Evolutionary conservation across 2,888 invertebrate species (phyloP), one percentile per base, ranked within the genome.

Genomic region (Drosophila lutescens): DNA sequence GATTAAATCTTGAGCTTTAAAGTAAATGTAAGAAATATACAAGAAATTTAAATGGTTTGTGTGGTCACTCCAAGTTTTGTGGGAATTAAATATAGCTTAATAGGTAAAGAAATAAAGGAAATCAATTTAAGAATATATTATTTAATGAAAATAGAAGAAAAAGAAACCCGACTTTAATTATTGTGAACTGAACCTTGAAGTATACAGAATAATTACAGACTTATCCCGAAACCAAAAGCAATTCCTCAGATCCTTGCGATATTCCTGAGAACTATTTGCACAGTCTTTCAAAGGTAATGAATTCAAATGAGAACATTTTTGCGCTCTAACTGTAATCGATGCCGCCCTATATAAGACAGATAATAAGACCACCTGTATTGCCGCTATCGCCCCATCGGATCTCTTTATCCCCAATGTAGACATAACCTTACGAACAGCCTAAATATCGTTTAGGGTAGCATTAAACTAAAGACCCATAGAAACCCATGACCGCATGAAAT

Each of bases 401-500:
- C 63, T 66, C 36, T 60, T 67, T 40, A 66, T 66, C 63, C 46
- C 49, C 43, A 63, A 65, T 69, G 55, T 32, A 61, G 67, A 63
- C 60, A 51, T 47, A 36, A 63, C 59, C 73, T 76, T 73, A 76
- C 66, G 53, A 32, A 50, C 17, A n/a, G 61, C 47, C 63, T 65
- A 65, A 77, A 62, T 56, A 65, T 68, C 75, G 67, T 74, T 86
- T 80, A 68, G 40, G 56, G 77, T 71, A 79, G 66, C 68, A 72
- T 77, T 83, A 70, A 59, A 70, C 78, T 65, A 51, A 47, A 44
- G 61, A 46, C 57, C 43, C 55, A 67, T 49, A 10, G 44, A 66
- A 56, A 69, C 43, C 47, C 61, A 71, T 55, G 75, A 82, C 83
- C 80, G 73, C 80, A 75, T 83, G 88, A 72, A 83, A 83, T 83